A percentile compares a stretch with the other conserved stretches of the same genome.
These are phyloP conservation scores for Acanthosoma haemorrhoidale DNA, from an alignment of 2,888 invertebrate species.

Conservation along the genomic window DNA sequence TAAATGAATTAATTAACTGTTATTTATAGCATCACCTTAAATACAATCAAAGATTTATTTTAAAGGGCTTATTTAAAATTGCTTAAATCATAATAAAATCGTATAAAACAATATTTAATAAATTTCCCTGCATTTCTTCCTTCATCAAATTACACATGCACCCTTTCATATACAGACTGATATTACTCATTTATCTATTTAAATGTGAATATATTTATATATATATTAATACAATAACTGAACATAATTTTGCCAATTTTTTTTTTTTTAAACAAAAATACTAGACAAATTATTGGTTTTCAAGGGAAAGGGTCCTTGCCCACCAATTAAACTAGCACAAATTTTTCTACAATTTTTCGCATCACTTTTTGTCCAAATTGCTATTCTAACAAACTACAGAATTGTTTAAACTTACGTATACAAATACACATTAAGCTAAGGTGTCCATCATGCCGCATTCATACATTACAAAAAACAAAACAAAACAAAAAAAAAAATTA, in stretches of 20 bases:
- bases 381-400: constrained; percentile 36
- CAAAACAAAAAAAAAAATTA: constrained; percentile 12
- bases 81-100: neutral
- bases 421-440: constrained; percentile 38
- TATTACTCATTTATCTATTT: neutral
- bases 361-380: constrained; percentile 34
- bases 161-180: neutral
- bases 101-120: neutral
- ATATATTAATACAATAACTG: neutral
- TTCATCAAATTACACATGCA: neutral
- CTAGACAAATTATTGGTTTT: neutral
- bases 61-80: neutral
- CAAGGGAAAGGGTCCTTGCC: neutral
- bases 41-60: no score
- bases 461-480: constrained; percentile 35
- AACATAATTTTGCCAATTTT: constrained; percentile 12
- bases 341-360: constrained; percentile 26
- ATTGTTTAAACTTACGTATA: constrained; percentile 40
- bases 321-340: constrained; percentile 24
- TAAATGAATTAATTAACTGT: no score
- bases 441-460: constrained; percentile 33
- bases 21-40: no score
- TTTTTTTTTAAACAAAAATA: neutral
- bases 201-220: neutral
- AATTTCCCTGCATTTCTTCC: neutral